A percentile compares a stretch with the other conserved stretches of the same genome.
phyloP scores from a whole-genome alignment of 2,797 vertebrate species.

The Schizopygopsis malacanthus region DNA sequence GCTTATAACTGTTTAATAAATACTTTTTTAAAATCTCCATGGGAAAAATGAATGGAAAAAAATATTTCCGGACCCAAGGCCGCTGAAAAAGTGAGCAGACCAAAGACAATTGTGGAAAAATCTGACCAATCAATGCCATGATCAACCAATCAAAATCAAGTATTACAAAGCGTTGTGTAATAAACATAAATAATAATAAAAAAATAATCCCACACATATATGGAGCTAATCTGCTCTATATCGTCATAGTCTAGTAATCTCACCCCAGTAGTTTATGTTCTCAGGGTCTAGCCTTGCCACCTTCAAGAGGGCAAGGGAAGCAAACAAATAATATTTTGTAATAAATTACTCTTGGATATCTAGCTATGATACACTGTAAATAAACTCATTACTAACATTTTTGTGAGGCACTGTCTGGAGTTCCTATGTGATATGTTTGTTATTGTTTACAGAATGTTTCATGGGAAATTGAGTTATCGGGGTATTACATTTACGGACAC shows the following conservation, averaged over 20 bases:
- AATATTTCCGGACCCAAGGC: background rate
- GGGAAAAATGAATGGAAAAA: background rate
- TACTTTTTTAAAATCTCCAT: background rate
- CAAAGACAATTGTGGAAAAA: background rate
- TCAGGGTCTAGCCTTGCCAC: conserved; percentile 1
- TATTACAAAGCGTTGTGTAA: background rate
- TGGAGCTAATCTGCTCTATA: conserved; percentile 27
- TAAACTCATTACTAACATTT: conserved; percentile 17
- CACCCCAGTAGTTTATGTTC: conserved; percentile 24
- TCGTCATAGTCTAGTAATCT: conserved; percentile 25
- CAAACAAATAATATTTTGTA: conserved; percentile 28
- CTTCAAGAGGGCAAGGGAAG: conserved; percentile 17
- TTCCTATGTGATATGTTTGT: conserved; percentile 24
- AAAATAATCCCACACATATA: background rate
- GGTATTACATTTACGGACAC: conserved; percentile 8
- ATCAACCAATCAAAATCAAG: background rate
- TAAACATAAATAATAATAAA: background rate
- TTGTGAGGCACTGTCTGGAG: background rate
- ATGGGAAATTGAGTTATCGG: conserved; percentile 1
- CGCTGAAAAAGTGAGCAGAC: background rate
- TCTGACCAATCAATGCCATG: background rate
- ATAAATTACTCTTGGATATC: background rate
- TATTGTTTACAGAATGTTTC: conserved; percentile 20
- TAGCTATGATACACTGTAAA: background rate
- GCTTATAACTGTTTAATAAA: background rate